These are phyloP conservation scores for Calameuta filiformis DNA, from an alignment of 2,888 invertebrate species.

Conservation along the genomic window DNA sequence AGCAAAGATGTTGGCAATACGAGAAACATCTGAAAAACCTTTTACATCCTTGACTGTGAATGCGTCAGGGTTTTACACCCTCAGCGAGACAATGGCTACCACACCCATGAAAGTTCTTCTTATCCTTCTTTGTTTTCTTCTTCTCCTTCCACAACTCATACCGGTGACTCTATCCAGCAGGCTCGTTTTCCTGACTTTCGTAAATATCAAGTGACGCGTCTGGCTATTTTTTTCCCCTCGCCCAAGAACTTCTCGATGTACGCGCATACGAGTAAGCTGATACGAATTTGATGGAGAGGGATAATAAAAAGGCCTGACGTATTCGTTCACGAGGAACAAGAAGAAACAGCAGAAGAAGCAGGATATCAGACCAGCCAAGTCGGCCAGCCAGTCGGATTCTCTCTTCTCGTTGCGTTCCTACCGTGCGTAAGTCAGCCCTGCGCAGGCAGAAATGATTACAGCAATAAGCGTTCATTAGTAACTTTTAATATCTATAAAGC, in stretches of 20 bases:
- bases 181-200: not conserved
- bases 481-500: too few relatives aligned
- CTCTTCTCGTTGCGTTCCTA: too few relatives aligned
- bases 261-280: not conserved
- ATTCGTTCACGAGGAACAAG: not conserved
- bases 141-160: conserved; percentile 29
- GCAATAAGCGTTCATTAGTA: too few relatives aligned
- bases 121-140: conserved; percentile 4
- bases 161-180: not conserved
- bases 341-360: not conserved
- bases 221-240: conserved; percentile 3
- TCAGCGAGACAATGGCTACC: not conserved
- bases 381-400: too few relatives aligned
- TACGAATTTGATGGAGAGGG: not conserved
- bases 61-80: not conserved
- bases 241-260: not conserved
- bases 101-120: not conserved
- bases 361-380: too few relatives aligned
- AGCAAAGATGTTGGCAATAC: not conserved
- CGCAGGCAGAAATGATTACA: too few relatives aligned
- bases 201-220: conserved; percentile 1
- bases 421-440: too few relatives aligned
- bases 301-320: not conserved
- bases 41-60: not conserved
- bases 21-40: not conserved